Evolutionary conservation across 2,888 invertebrate species (phyloP), one percentile per base, ranked within the genome.

Genomic region (Cremastobaeus sp.): DNA sequence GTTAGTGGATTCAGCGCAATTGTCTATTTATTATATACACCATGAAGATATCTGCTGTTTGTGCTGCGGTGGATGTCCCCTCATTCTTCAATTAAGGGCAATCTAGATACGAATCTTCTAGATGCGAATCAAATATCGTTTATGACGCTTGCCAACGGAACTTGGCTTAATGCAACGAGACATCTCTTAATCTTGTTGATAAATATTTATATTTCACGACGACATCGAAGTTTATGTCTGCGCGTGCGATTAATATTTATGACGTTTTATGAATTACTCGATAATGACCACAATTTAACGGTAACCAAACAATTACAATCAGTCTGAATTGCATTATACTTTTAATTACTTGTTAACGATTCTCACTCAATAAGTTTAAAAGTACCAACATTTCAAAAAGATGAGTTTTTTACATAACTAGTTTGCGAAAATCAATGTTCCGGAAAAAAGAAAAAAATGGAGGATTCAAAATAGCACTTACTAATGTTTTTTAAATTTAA

Each of bases 21-120:
- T 73, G 76, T 66, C 70, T 65, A 55, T 76, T 62, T 65, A 55
- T 76, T 62, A 72, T 50, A 35, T 37, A 54, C 39, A 52, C 59
- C 48, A 43, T 28, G 37, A 17, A 48, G 69, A 66, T 66, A 66
- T 65, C 35, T 37, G 17, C 41, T 37, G 57, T 57, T 57, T 68
- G 54, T 11, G 43, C 20, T 64, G 48, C 48, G 41, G 35, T 28
- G 45, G 50, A 39, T 73, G 72, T 69, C 64, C 74, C 74, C 60
- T 45, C 65, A 25, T 74, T 71, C 70, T 72, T 77, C 79, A 79
- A 78, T 79, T 79, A 77, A 79, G 79, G 77, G 76, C 79, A 79
- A 79, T 78, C 64, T 66, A 66, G 66, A 66, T 66, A 66, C 57
- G 57, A 66, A 66, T 74, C 74, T 79, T 64, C 62, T 71, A 52